A percentile compares a stretch with the other conserved stretches of the same genome.
Conservation (phyloP, 2,888 invertebrate species). For the Yponomeuta plumbellus region DNA sequence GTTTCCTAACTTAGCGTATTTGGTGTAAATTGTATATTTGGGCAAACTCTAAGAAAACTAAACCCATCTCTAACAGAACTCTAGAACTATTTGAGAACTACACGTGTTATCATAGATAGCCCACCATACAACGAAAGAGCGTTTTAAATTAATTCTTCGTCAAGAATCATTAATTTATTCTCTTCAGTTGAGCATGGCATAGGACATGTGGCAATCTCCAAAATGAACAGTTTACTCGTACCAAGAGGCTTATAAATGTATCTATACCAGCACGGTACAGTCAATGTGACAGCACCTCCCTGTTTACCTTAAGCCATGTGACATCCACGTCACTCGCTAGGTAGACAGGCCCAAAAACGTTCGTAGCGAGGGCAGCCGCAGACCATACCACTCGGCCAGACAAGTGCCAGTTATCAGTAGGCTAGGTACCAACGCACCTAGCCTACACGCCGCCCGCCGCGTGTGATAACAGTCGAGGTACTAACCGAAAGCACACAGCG, state of each 20-base stretch:
- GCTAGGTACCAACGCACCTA: background rate
- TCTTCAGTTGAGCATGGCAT: background rate
- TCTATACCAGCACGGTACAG: background rate
- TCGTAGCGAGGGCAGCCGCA: background rate
- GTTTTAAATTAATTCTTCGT: background rate
- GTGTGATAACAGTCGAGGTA: slow-evolving; percentile 24
- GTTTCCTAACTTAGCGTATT: no score
- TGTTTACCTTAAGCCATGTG: no score
- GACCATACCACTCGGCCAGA: background rate
- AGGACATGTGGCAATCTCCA: background rate
- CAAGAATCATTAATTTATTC: no score
- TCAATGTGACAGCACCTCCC: no score
- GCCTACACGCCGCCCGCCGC: background rate
- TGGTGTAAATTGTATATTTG: no score
- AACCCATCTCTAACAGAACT: no score
- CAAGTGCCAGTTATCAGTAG: background rate
- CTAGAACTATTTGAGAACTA: background rate
- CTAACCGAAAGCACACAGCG: slow-evolving; percentile 50
- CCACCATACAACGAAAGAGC: background rate
- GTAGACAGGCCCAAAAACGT: no score
- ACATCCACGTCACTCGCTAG: no score
- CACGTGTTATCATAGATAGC: background rate
- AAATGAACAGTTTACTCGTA: background rate
- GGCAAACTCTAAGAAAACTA: no score
- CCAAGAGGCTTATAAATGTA: background rate